Percentiles rank a stretch among this genome's conserved stretches.
Evolutionary conservation across 2,113 vertebrate species (phyloP).

Genomic region (Neofelis nebulosa): DNA sequence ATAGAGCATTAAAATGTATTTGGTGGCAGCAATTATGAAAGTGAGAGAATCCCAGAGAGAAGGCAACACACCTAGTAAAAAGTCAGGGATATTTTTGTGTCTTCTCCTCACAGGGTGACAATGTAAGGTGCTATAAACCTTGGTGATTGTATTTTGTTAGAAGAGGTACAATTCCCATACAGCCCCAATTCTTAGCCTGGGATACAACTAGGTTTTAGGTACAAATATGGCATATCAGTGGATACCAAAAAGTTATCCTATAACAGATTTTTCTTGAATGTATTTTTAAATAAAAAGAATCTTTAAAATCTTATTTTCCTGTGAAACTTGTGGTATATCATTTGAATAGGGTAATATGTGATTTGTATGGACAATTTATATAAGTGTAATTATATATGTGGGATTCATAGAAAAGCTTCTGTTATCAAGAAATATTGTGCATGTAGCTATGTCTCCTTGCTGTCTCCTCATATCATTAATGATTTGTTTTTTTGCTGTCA

Average conservation of each 20-base stretch:
- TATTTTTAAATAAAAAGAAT: slow-evolving; percentile 29
- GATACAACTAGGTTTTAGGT: background rate
- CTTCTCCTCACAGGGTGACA: background rate
- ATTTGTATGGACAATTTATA: background rate
- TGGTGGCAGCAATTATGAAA: background rate
- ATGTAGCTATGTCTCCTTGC: background rate
- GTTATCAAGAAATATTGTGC: background rate
- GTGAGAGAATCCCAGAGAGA: background rate
- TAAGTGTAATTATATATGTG: background rate
- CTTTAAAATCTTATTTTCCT: slow-evolving; percentile 12
- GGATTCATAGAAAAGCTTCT: background rate
- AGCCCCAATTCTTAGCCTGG: background rate
- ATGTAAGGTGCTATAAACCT: background rate
- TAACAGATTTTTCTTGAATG: background rate
- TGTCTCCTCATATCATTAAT: slow-evolving; percentile 7
- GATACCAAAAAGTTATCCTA: background rate
- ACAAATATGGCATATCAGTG: background rate
- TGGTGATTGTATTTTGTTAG: background rate
- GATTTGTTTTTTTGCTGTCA: background rate
- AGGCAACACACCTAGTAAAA: background rate
- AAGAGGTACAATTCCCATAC: background rate
- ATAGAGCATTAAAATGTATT: slow-evolving; percentile 7
- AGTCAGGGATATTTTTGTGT: background rate
- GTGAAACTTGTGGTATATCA: background rate
- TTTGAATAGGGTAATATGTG: background rate